Evolutionary conservation across 1,140 invertebrate species (phyloP).

Genomic region (Rhizoglyphus robini): DNA sequence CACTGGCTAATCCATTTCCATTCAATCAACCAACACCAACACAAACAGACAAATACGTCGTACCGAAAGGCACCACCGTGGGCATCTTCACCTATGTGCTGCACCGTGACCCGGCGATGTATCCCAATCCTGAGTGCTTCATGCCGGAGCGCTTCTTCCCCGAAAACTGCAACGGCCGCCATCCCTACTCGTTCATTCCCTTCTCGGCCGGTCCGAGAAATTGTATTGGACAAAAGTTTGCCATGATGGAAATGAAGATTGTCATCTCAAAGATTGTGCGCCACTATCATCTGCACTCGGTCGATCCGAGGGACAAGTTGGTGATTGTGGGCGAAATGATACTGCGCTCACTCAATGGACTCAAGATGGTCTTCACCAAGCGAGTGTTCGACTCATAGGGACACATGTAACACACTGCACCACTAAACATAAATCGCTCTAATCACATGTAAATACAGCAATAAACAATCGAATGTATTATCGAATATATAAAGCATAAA

Average conservation of each 20-base stretch:
- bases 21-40: not conserved
- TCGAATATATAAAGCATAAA: not conserved
- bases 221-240: constrained; percentile 43
- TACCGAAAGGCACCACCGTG: constrained; percentile 37
- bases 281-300: constrained; percentile 25
- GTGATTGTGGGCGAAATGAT: constrained; percentile 29
- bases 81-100: constrained; percentile 39
- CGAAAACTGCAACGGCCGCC: constrained; percentile 33
- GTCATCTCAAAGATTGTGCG: constrained; percentile 35
- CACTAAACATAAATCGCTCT: not conserved
- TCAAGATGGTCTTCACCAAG: constrained; percentile 23
- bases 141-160: constrained; percentile 61
- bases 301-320: constrained; percentile 26
- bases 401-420: not conserved
- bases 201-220: constrained; percentile 36
- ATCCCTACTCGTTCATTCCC: constrained; percentile 33
- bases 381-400: constrained; percentile 1
- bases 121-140: constrained; percentile 53
- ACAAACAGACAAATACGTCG: constrained; percentile 25
- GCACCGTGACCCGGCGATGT: constrained; percentile 51
- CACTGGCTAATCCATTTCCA: not conserved
- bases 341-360: constrained; percentile 26
- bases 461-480: not conserved
- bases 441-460: no score
- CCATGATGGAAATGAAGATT: constrained; percentile 42